phyloP scores from a whole-genome alignment of 2,113 vertebrate genomes.

The Percopsis transmontana region DNA sequence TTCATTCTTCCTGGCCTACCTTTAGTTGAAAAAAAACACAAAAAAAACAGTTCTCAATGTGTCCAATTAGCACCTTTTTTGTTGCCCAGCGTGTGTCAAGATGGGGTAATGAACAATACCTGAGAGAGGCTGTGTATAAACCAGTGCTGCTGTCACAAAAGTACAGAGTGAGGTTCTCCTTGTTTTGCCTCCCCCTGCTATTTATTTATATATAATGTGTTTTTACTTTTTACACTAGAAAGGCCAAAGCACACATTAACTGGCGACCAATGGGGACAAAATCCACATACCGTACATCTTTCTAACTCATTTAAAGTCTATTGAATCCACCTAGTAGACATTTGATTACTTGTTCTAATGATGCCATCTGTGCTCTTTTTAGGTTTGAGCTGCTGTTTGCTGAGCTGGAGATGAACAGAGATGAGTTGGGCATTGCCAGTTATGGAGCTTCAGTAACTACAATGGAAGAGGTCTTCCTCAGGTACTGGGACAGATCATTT shows the following conservation, averaged over 20 bases:
- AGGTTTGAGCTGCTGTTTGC: slow-evolving; percentile 95
- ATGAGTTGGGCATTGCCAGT: slow-evolving; percentile 94
- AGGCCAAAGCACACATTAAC: not conserved
- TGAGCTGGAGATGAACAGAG: slow-evolving; percentile 90
- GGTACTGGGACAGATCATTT: slow-evolving; percentile 68
- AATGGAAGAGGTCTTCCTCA: slow-evolving; percentile 98
- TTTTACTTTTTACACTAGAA: not conserved
- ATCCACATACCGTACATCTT: too few relatives aligned
- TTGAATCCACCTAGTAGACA: not conserved
- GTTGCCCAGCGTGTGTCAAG: not conserved
- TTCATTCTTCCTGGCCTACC: too few relatives aligned
- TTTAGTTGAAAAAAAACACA: too few relatives aligned
- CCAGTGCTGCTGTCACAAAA: not conserved
- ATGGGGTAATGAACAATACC: not conserved
- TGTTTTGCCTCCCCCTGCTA: not conserved
- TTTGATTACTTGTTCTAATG: not conserved
- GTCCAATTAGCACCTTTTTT: not conserved
- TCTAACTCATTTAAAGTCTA: not conserved
- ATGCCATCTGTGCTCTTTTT: slow-evolving; percentile 8
- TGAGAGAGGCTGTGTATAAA: not conserved
- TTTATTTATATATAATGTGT: not conserved
- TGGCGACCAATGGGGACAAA: too few relatives aligned
- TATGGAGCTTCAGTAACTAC: slow-evolving; percentile 96
- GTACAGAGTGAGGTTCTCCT: not conserved
- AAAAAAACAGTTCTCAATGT: not conserved